Base-by-base conservation (phyloP, 2,797 vertebrate species). In the Agapornis canus region DNA sequence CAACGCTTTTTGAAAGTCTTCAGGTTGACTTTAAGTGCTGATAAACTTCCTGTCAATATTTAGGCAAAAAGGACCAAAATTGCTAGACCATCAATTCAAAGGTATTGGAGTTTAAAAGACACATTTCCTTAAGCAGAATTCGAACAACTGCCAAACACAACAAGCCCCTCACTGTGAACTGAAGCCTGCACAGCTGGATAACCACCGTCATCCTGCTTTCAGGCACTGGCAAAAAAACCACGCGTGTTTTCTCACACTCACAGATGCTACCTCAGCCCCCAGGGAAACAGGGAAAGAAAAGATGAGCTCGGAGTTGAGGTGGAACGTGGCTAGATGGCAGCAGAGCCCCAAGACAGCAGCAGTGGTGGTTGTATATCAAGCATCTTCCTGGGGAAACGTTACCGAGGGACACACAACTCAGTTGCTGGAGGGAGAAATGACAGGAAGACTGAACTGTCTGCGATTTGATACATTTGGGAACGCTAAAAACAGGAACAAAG, bases 291-390 rank as follows among this genome's bases (percentile, higher is more conserved):
- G 20, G 23, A 23, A 29, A n/a, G n/a, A 45, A 11, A 9, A 35
- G n/a, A 16, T 2, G 82, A 39, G 42, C 25, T 26, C 3, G 21
- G 54, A 13, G 14, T 0, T n/a, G 48, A 48, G 56, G 23, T 64
- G 61, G 82, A 75, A 56, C 45, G 2, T 90, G 95, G 86, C 94
- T 95, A 96, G 92, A 17, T 96, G 94, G 94, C 96, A 96, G 96
- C 94, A 97, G 77, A 94, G 59, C 63, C 84, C 82, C 54, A n/a
- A 27, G 80, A 5, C 66, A 81, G 91, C 78, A 42, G 72, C 65
- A 29, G 45, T 13, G 6, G 26, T 3, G 25, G 18, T 5, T 37
- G 31, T 31, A 2, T 5, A n/a, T 37, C 18, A 3, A n/a, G 42
- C n/a, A 3, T 40, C 72, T 9, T 69, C 32, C 17, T 31, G 19